Evolutionary conservation across 2,888 invertebrate species (phyloP), one percentile per base, ranked within the genome.

Genomic region (Tetranychus piercei): DNA sequence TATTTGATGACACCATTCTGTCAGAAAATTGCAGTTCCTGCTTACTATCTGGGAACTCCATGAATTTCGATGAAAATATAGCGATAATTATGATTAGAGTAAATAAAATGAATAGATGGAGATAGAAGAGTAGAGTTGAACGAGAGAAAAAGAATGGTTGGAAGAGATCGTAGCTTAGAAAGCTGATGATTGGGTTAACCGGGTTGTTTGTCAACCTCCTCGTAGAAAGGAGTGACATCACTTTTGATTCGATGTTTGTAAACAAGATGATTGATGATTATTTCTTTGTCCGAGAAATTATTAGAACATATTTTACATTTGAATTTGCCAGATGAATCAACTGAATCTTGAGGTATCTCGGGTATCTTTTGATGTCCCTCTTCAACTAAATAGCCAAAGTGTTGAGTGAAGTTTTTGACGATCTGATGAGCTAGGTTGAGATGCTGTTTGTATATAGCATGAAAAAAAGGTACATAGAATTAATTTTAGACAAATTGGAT

Each of bases 181-280:
- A 45, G 8, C 4, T 8, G 45, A 1, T 45, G 8, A 11, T 45
- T 11, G 15, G 45, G 15, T 69, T 6, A 18, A n/a, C 5, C 3
- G 6, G 69, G 11, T 20, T 3, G 69, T 23, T 69, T 20, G 20
- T 11, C 20, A 9, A 20, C 20, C 1, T 69, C 69, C 20, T 69
- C 69, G 9, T 23, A 69, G 20, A 69, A 69, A n/a, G 69, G 69
- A 1, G 22, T 69, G 20, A 69, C 69, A 20, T 69, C 69, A 23
- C 69, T 69, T 20, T 69, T 69, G 20, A 69, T 69, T 11, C 69
- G 69, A 69, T 69, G 69, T 20, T 69, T 69, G 23, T 69, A 69
- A 20, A 69, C 23, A 23, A 69, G 69, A 11, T 69, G 69, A 23
- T 69, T 69, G 11, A 23, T 69, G 20, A 23, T 69, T 6, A 23